phyloP scores from a whole-genome alignment of 1,140 invertebrate genomes.

The Achroia grisella region DNA sequence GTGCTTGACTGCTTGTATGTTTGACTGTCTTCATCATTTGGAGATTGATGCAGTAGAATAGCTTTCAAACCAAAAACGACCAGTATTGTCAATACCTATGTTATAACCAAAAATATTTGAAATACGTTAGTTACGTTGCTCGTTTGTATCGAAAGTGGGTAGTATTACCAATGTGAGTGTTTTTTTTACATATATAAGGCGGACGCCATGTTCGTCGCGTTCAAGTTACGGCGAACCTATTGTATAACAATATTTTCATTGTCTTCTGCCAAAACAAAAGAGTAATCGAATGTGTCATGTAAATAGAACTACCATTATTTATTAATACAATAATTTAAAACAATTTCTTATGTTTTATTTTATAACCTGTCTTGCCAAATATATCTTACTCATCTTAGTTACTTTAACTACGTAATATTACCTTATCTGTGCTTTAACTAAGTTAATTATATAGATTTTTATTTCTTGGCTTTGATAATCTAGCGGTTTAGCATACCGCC shows the following conservation, averaged over 20 bases:
- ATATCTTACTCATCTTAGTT: too few relatives aligned
- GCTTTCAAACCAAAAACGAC: conserved; percentile 60
- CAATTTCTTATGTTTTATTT: conserved; percentile 51
- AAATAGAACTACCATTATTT: conserved; percentile 74
- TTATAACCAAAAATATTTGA: conserved; percentile 55
- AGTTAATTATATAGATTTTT: too few relatives aligned
- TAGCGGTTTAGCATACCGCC: too few relatives aligned
- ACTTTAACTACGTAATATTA: too few relatives aligned
- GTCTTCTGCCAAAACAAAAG: conserved; percentile 72
- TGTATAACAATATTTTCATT: conserved; percentile 67
- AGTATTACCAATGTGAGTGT: conserved; percentile 36
- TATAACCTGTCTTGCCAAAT: too few relatives aligned
- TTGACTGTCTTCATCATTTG: conserved; percentile 32
- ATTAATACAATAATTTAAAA: conserved; percentile 74
- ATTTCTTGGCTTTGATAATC: too few relatives aligned
- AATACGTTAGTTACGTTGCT: not conserved
- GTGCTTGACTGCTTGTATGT: conserved; percentile 60
- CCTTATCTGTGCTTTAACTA: too few relatives aligned
- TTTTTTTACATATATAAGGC: conserved; percentile 11
- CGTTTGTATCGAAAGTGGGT: conserved; percentile 15
- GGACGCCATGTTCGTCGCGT: conserved; percentile 27
- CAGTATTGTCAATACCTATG: conserved; percentile 61
- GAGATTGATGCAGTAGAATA: conserved; percentile 4
- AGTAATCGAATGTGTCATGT: conserved; percentile 69
- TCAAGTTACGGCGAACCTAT: conserved; percentile 50